phyloP scores from a whole-genome alignment of 2,888 invertebrate genomes.

The Drosophila prostipennis region DNA sequence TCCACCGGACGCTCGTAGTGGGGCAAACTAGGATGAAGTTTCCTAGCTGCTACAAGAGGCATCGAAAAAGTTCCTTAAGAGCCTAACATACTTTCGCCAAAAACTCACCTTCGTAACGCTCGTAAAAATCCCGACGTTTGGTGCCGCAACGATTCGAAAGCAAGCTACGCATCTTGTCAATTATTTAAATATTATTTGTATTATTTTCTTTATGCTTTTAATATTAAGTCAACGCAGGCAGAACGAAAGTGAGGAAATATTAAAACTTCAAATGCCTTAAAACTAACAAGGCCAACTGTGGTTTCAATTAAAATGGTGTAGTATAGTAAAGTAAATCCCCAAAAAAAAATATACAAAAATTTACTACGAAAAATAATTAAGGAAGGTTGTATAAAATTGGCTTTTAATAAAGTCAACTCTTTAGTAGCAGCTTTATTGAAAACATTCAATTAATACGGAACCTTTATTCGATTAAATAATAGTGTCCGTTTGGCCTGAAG shows the following conservation, averaged over 20 bases:
- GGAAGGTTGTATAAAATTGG: too few relatives aligned
- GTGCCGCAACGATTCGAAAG: slow-evolving; percentile 36
- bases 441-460: background rate
- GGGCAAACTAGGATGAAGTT: slow-evolving; percentile 18
- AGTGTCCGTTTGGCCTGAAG: background rate
- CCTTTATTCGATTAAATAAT: background rate
- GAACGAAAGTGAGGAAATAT: background rate
- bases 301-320: too few relatives aligned
- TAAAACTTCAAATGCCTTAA: too few relatives aligned
- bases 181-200: too few relatives aligned
- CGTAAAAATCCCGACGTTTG: slow-evolving; percentile 27
- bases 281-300: too few relatives aligned
- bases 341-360: too few relatives aligned
- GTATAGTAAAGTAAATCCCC: too few relatives aligned
- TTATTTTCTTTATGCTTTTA: too few relatives aligned
- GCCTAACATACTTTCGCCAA: background rate
- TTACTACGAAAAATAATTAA: too few relatives aligned
- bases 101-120: slow-evolving; percentile 31
- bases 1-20: slow-evolving; percentile 22
- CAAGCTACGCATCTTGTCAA: slow-evolving; percentile 21
- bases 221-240: background rate
- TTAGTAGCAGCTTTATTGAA: background rate
- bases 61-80: background rate
- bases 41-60: slow-evolving; percentile 8
- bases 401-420: background rate